Evolutionary conservation across 2,888 invertebrate genomes (phyloP).

Genomic region (Branchipolynoe longqiensis): DNA sequence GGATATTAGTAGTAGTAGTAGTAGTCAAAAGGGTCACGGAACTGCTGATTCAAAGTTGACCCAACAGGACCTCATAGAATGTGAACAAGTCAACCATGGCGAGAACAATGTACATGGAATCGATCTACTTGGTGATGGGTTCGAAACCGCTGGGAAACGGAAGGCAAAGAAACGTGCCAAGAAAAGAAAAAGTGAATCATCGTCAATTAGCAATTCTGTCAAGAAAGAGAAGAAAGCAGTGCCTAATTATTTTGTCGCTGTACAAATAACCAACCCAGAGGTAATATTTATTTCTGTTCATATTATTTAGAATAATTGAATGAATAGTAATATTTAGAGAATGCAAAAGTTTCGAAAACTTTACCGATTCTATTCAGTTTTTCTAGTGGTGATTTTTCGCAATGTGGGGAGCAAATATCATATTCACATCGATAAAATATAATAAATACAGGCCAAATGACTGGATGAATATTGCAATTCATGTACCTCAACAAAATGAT

Average conservation of each 20-base stretch:
- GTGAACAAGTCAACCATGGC: background rate
- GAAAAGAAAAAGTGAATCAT: slow-evolving; percentile 13
- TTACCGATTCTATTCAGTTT: too few species aligned
- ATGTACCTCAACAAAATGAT: too few species aligned
- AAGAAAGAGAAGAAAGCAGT: slow-evolving; percentile 17
- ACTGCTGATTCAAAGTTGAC: background rate
- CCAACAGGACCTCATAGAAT: background rate
- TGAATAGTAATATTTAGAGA: background rate
- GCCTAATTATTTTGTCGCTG: slow-evolving; percentile 52
- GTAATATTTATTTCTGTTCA: slow-evolving; percentile 5
- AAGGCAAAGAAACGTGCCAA: background rate
- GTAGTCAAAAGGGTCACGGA: background rate
- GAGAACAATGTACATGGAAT: background rate
- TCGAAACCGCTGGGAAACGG: background rate
- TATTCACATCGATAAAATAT: too few species aligned
- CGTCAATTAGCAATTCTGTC: background rate
- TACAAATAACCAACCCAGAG: slow-evolving; percentile 51
- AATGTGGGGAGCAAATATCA: too few species aligned
- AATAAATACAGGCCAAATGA: too few species aligned
- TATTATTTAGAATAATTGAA: background rate
- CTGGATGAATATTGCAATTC: too few species aligned
- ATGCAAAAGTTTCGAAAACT: too few species aligned
- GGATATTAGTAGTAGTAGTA: background rate
- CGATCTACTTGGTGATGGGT: background rate
- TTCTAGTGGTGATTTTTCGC: too few species aligned